A percentile compares a stretch with the other conserved stretches of the same genome.
These are phyloP conservation scores for Glaucidium brasilianum DNA, from an alignment of 2,113 vertebrate species.

Conservation along the genomic window DNA sequence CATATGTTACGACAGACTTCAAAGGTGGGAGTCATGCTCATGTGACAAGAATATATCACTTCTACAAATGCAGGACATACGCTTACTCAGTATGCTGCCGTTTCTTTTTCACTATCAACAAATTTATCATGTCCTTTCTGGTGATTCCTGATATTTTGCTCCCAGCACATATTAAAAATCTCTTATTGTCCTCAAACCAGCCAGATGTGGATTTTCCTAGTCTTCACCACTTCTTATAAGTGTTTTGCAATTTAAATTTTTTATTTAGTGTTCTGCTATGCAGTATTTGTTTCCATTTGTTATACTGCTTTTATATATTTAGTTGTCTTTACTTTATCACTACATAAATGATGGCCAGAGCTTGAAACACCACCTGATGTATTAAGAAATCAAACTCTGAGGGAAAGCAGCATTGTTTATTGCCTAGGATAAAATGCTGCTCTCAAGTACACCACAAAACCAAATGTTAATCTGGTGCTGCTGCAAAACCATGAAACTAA, in stretches of 20 bases:
- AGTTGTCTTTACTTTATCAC: background rate
- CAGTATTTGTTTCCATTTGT: background rate
- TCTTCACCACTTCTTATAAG: background rate
- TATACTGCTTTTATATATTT: background rate
- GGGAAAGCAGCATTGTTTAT: background rate
- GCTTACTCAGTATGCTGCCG: background rate
- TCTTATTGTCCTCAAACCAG: background rate
- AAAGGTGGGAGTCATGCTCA: constrained; percentile 18
- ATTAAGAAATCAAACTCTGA: background rate
- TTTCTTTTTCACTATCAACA: constrained; percentile 27
- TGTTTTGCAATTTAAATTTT: background rate
- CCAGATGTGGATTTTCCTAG: background rate
- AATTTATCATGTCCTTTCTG: background rate
- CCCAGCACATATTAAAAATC: background rate
- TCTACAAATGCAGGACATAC: constrained; percentile 17
- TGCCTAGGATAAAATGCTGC: background rate
- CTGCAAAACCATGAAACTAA: background rate
- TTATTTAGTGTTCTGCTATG: background rate
- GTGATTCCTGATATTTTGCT: background rate
- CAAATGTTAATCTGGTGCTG: background rate
- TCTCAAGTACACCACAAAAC: background rate
- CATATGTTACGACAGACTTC: constrained; percentile 49
- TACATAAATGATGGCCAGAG: background rate
- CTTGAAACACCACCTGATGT: background rate
- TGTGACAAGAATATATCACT: constrained; percentile 41